phyloP scores from a whole-genome alignment of 2,797 vertebrate species.

The Tympanoctomys barrerae region DNA sequence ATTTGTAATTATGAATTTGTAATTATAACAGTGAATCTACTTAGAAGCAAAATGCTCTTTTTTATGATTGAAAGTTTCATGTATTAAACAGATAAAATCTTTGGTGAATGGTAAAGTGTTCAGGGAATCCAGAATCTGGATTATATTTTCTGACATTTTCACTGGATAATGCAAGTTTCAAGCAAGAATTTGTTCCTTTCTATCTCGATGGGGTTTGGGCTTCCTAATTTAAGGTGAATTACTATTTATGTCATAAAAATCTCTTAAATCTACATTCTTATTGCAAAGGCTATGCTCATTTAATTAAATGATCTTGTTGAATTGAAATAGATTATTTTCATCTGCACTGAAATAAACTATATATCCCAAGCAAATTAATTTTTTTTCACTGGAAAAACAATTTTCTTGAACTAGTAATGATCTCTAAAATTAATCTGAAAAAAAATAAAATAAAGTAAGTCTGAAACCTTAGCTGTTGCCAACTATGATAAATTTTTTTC shows the following conservation, averaged over 20 bases:
- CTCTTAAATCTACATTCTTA: conserved; percentile 13
- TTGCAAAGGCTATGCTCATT: not conserved
- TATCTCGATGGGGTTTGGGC: not conserved
- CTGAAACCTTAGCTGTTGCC: not conserved
- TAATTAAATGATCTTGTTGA: conserved; percentile 1
- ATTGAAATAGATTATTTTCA: not conserved
- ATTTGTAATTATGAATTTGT: not conserved
- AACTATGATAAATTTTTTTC: conserved; percentile 5
- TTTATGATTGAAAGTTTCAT: not conserved
- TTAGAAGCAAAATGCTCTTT: not conserved
- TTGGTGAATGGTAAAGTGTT: not conserved
- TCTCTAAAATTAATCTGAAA: not conserved
- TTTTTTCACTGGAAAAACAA: conserved; percentile 13
- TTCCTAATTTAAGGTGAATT: conserved; percentile 29
- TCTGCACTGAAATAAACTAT: not conserved
- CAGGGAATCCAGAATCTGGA: not conserved
- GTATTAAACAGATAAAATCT: not conserved
- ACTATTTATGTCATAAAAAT: not conserved
- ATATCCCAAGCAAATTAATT: not conserved
- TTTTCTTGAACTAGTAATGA: conserved; percentile 8
- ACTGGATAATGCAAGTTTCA: not conserved
- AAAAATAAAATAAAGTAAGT: not conserved
- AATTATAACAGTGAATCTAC: not conserved
- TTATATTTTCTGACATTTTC: not conserved
- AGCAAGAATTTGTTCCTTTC: not conserved